Evolutionary conservation across 2,797 vertebrate genomes (phyloP), one percentile per base, ranked within the genome.

Genomic region (Microctenopoma stevenorrisi): DNA sequence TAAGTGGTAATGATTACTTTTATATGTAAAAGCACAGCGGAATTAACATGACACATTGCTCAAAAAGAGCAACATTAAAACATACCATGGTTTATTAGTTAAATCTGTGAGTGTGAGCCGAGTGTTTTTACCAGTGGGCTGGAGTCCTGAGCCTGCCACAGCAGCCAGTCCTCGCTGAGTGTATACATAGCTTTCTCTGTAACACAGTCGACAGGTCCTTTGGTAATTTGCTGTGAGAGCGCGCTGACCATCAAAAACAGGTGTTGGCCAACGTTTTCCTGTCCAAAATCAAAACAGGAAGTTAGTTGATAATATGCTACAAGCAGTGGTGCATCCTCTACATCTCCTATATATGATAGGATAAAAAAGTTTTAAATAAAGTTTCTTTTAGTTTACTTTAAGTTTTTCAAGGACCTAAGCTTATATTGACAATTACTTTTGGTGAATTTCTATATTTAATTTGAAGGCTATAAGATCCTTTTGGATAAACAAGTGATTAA

Each of bases 181-280:
- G 98, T 99, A 91, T 98, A 97, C 33, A 98, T 90, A 4, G 97
- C 96, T 88, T 96, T 98, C 85, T 94, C 96, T 0, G 96, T 98
- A 78, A 99, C 95, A 0, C 94, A 95, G 1, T 99, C 98, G 46
- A 99, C 96, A 0, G 98, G 98, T 0, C 98, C 98, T 89, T 96
- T 96, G 61, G 94, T 94, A 49, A 95, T 98, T 87, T 96, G 96
- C 91, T 99, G 97, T 38, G 93, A 95, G 81, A 99, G 89, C 4
- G 96, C 96, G 18, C 95, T 95, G 75, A 98, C 96, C 82, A 99
- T 87, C 79, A 95, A 85, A 88, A 96, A 99, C 83, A 99, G 92
- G 1, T 95, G 95, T 81, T 99, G 96, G n/a, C 98, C 98, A 30
- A 96, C 96, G 10, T 93, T 95, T 82, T 99, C 98, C 98, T 99